Evolutionary conservation across 2,888 invertebrate species (phyloP).

Genomic region (Tuta absoluta): DNA sequence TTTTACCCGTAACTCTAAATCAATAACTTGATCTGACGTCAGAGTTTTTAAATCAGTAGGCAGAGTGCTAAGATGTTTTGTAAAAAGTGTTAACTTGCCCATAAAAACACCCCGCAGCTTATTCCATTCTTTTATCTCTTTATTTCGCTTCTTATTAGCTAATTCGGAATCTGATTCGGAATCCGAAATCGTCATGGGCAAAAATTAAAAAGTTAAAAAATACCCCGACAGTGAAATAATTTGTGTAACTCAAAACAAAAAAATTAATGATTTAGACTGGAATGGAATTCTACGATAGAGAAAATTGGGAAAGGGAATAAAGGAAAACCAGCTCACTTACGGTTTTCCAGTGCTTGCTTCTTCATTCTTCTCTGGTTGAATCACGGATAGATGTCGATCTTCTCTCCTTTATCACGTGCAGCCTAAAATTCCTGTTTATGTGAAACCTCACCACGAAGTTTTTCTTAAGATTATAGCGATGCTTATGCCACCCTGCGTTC

Average conservation of each 20-base stretch:
- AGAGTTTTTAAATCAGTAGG: background rate
- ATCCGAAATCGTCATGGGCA: background rate
- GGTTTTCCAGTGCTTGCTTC: slow-evolving; percentile 4
- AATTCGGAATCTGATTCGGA: background rate
- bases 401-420: background rate
- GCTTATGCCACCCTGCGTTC: no score
- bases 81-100: background rate
- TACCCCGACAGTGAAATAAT: background rate
- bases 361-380: background rate
- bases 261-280: background rate
- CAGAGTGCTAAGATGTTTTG: background rate
- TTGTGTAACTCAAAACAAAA: background rate
- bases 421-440: background rate
- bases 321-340: slow-evolving; percentile 11
- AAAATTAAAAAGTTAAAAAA: background rate
- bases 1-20: background rate
- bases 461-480: background rate
- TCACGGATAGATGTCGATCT: background rate
- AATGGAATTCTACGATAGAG: background rate
- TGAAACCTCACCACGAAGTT: background rate
- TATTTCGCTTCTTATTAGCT: background rate
- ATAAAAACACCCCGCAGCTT: background rate
- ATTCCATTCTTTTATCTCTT: background rate
- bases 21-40: background rate
- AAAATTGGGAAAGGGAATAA: background rate